Base-by-base conservation (phyloP, 2,888 invertebrate species). In the Drosophila pegasa region DNA sequence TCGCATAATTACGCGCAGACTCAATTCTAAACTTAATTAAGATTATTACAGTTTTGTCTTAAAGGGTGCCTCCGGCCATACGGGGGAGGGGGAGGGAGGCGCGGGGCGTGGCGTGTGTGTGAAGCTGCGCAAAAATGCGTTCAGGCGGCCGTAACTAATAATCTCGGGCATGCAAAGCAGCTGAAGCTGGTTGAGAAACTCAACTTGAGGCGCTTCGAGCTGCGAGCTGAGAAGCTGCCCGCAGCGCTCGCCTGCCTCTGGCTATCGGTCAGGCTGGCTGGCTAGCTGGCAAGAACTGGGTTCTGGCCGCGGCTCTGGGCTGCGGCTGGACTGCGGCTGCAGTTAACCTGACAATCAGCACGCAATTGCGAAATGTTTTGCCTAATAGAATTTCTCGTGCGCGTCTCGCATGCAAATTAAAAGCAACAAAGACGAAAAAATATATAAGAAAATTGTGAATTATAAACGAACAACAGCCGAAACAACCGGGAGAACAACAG, bases 101-200 rank as follows among this genome's bases (percentile, higher is more conserved):
- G 25, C 2, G 29, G 47, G 22, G 22, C n/a, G 16, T 18, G 20
- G 60, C 54, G 64, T 31, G 62, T 20, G 57, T 63, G 75, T 58
- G 58, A 67, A 70, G 65, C 70, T 48, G 66, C 59, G 75, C 59
- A 78, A 77, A 84, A 84, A 89, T 86, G 88, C 88, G 87, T 89
- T 88, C 89, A 90, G 75, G 85, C 84, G 84, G 89, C 83, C 90
- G 90, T 86, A 89, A 89, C 88, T 86, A 86, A 86, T 86, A 86
- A 86, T 87, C 66, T 66, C 67, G 52, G 59, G 71, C 85, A 86
- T 86, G 85, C 89, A 88, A 90, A 75, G 73, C 67, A 67, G 60
- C 38, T 33, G 25, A 51, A 47, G 45, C n/a, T 5, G 37, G 40
- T 33, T 29, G 31, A 62, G 18, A 10, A 41, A 8, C 43, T n/a